Evolutionary conservation across 2,113 vertebrate species (phyloP), one percentile per base, ranked within the genome.

Genomic region (Tetrao urogallus): DNA sequence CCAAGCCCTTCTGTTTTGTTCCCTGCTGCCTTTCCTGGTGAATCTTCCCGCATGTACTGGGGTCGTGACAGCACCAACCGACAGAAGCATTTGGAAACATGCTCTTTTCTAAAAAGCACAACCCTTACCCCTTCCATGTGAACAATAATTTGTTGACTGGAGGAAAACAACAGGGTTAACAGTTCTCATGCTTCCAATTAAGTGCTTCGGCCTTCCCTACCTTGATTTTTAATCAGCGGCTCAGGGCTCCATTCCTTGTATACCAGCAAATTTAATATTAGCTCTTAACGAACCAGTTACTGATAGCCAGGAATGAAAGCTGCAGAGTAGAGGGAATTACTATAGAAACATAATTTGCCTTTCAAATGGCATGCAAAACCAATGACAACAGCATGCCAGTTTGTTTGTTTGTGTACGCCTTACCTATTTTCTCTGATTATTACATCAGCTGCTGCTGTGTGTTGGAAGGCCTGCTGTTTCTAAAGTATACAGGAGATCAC

Each of bases 201-300:
- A 95, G 95, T 52, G 34, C 72, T 78, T 74, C 87, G 84, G 69
- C 79, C 71, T 76, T 57, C 92, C 94, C 65, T 95, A 95, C 79
- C 75, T 90, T 93, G 66, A 28, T 89, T 97, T 94, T 97, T 96
- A 97, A 96, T 96, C 92, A 97, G 89, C 74, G 91, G 76, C 91
- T 75, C 28, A 30, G 72, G 92, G 58, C 25, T 13, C 61, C 30
- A 67, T 82, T 82, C 43, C 72, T 81, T 93, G 52, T 86, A 90
- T 87, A 88, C 77, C 70, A 92, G 54, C 0, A 2, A 97, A 95
- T 94, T 92, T 96, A 96, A 76, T 94, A 97, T 96, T 97, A 97
- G 74, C 77, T 95, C 56, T 96, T 97, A 97, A 97, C 96, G 95
- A 96, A 90, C 47, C 65, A 87, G 58, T 61, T 96, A 95, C 93